Conservation (phyloP, 2,888 invertebrate genomes). For the Agrochola litura region DNA sequence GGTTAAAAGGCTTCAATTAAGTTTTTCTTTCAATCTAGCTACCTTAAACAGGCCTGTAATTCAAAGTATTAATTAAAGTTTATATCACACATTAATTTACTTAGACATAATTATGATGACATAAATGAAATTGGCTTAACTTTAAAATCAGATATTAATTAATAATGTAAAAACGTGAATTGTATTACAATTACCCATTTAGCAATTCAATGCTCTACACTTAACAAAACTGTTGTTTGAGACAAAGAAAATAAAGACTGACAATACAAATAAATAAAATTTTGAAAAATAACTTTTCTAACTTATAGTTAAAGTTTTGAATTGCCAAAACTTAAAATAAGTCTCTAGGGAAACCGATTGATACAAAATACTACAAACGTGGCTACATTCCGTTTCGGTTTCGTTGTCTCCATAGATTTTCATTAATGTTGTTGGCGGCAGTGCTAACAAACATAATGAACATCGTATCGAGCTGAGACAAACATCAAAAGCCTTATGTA, state of each 20-base stretch:
- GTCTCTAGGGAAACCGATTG: slow-evolving; percentile 83
- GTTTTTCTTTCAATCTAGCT: slow-evolving; percentile 81
- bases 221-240: slow-evolving; percentile 79
- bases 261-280: slow-evolving; percentile 85
- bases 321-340: slow-evolving; percentile 90
- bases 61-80: slow-evolving; percentile 79
- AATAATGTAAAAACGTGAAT: slow-evolving; percentile 74
- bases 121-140: slow-evolving; percentile 65
- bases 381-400: slow-evolving; percentile 68
- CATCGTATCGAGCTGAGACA: slow-evolving; percentile 82
- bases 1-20: slow-evolving; percentile 60
- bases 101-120: slow-evolving; percentile 71
- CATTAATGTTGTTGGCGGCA: slow-evolving; percentile 86
- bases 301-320: slow-evolving; percentile 91
- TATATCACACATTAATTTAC: slow-evolving; percentile 89
- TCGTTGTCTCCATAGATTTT: slow-evolving; percentile 77
- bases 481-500: slow-evolving; percentile 80
- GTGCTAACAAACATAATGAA: slow-evolving; percentile 87
- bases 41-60: slow-evolving; percentile 84
- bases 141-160: slow-evolving; percentile 68
- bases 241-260: slow-evolving; percentile 80
- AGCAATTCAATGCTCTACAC: slow-evolving; percentile 76
- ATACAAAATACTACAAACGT: slow-evolving; percentile 73
- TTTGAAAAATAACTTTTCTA: slow-evolving; percentile 86
- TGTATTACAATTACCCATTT: slow-evolving; percentile 78